A percentile compares a stretch with the other conserved stretches of the same genome.
Evolutionary conservation across 2,113 vertebrate species (phyloP).

Genomic region (Dissostichus mawsoni): DNA sequence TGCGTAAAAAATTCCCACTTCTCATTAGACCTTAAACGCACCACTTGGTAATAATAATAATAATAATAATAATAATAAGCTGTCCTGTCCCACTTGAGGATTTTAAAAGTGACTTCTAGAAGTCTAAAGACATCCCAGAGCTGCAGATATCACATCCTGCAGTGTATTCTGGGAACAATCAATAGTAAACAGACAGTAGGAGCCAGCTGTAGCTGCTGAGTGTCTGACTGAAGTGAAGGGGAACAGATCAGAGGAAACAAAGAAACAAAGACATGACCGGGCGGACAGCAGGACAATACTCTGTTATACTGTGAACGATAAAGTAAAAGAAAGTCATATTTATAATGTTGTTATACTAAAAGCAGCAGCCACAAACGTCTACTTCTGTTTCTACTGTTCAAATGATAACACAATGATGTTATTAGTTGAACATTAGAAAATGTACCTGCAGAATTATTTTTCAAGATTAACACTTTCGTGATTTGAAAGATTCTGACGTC

Average conservation of each 20-base stretch:
- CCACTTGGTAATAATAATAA: too few relatives aligned
- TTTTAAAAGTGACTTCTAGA: slow-evolving; percentile 21
- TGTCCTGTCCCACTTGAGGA: not conserved
- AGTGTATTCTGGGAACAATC: slow-evolving; percentile 45
- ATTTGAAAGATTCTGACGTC: too few relatives aligned
- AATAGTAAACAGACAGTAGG: slow-evolving; percentile 34
- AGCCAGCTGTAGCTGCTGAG: not conserved
- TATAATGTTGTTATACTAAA: not conserved
- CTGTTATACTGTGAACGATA: not conserved
- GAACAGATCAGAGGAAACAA: not conserved
- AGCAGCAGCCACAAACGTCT: not conserved
- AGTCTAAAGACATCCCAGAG: not conserved
- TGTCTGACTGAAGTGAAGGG: not conserved
- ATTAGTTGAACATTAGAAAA: not conserved
- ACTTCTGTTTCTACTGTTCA: not conserved
- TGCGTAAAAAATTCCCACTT: too few relatives aligned
- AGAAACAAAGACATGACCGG: not conserved
- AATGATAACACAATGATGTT: not conserved
- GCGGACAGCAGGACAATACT: not conserved
- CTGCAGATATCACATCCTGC: slow-evolving; percentile 12
- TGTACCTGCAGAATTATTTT: too few relatives aligned
- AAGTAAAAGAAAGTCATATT: not conserved
- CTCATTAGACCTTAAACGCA: too few relatives aligned
- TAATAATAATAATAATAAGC: not conserved
- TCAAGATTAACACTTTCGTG: too few relatives aligned